Evolutionary conservation across 2,797 vertebrate species (phyloP).

Genomic region (Coreius guichenoti): DNA sequence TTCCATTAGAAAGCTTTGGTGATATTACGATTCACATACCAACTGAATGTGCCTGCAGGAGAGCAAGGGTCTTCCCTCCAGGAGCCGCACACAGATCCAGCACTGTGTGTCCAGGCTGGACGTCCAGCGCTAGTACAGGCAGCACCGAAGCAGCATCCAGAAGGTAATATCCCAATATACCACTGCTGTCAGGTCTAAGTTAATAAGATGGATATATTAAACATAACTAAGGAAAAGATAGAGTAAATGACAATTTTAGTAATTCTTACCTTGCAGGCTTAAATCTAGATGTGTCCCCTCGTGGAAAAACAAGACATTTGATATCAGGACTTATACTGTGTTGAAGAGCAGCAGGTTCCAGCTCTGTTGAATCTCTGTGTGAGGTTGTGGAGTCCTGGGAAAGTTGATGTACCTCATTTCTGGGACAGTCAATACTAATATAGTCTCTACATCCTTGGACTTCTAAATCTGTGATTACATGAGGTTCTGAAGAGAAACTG

Average conservation of each 20-base stretch:
- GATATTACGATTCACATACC: constrained; percentile 74
- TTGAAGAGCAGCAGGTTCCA: neutral
- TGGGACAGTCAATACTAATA: constrained; percentile 64
- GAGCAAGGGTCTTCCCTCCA: constrained; percentile 89
- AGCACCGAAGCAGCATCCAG: constrained; percentile 93
- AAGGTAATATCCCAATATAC: constrained; percentile 87
- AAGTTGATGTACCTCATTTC: neutral
- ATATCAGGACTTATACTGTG: constrained; percentile 77
- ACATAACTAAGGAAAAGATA: neutral
- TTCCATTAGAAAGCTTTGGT: neutral
- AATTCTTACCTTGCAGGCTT: constrained; percentile 83
- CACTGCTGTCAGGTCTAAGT: constrained; percentile 77
- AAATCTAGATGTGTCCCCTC: constrained; percentile 86
- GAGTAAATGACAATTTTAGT: neutral
- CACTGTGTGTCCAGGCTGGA: constrained; percentile 82
- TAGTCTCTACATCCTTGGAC: constrained; percentile 83
- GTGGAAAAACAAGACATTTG: constrained; percentile 89
- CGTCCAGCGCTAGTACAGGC: constrained; percentile 86
- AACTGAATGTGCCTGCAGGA: constrained; percentile 86
- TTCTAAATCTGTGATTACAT: constrained; percentile 69
- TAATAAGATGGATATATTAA: constrained; percentile 12
- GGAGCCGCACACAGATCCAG: constrained; percentile 95
- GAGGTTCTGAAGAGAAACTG: constrained; percentile 74
- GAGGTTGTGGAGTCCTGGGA: neutral
- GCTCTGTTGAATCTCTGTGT: neutral